Base-by-base conservation (phyloP, 1,140 invertebrate genomes). In the Hyles euphorbiae region DNA sequence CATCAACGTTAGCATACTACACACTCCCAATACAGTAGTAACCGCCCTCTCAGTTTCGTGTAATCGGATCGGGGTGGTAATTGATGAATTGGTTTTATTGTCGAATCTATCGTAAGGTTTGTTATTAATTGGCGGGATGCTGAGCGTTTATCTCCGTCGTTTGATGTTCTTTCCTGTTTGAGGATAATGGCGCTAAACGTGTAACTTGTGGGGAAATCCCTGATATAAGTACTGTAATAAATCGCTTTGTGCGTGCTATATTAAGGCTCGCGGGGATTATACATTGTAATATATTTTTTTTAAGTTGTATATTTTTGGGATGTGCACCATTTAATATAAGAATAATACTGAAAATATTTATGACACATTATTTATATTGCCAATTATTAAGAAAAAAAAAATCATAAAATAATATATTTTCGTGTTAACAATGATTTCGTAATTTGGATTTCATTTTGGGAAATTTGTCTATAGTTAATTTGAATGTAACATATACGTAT, bases 51-150 rank as follows among this genome's bases (percentile, higher is more conserved):
- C 40, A n/a, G 44, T 55, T 55, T 32, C 43, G 45, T 34, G 12
- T 22, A 44, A 56, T 56, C 22, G 36, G 45, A n/a, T 12, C 44
- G 11, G 22, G 8, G 45, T 22, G 22, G 22, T 56, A 46, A 56
- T 47, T 56, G 54, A 56, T 56, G 45, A 56, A 56, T 34, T 44
- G 44, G 45, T 46, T 34, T 47, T 56, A 56, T 56, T 45, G 53
- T 56, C 22, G 22, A 48, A 55, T 43, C 53, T 36, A 55, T 46
- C 43, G 5, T 33, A 40, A 9, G 45, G 54, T 56, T 11, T 12
- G 53, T 54, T 47, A 56, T 56, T 48, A 48, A 56, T 56, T 34
- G 54, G 40, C 47, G 12, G 40, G 45, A 2, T 34, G 12, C 36
- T 44, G 40, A 53, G 12, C 40, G 32, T 54, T 54, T 52, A 52